A percentile compares a stretch with the other conserved stretches of the same genome.
phyloP scores from a whole-genome alignment of 1,140 invertebrate genomes.

The Argopecten irradians region DNA sequence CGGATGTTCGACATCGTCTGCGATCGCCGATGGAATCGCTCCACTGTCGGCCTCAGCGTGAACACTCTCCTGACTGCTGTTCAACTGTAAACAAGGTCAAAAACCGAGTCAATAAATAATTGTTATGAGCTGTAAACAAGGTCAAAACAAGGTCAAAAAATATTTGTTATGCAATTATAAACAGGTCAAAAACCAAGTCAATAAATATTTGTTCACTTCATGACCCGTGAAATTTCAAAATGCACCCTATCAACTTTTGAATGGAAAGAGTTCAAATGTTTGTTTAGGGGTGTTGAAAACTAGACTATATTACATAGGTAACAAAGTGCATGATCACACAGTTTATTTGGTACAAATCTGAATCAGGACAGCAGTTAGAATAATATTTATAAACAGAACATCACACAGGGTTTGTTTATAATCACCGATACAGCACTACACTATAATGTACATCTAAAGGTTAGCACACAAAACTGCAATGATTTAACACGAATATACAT shows the following conservation, averaged over 20 bases:
- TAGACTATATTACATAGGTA: too few relatives aligned
- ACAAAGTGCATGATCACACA: background rate
- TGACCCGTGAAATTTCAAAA: background rate
- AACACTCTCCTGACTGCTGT: slow-evolving; percentile 69
- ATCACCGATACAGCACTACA: background rate
- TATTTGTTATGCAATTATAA: background rate
- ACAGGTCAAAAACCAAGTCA: background rate
- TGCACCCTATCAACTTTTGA: background rate
- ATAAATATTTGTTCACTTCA: background rate
- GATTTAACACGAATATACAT: background rate
- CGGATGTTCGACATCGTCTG: slow-evolving; percentile 56
- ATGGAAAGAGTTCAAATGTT: too few relatives aligned
- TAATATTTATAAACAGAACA: background rate
- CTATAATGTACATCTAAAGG: background rate
- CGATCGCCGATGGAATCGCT: slow-evolving; percentile 40
- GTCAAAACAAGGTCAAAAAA: background rate
- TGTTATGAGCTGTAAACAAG: background rate
- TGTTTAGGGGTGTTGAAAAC: background rate
- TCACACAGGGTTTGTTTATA: background rate
- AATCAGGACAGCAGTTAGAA: background rate
- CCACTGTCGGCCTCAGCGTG: slow-evolving; percentile 66
- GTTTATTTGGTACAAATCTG: background rate
- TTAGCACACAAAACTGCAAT: background rate
- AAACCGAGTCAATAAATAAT: background rate
- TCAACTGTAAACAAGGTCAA: slow-evolving; percentile 56